phyloP scores from a whole-genome alignment of 2,888 invertebrate genomes.

The Eubasilissa splendida region DNA sequence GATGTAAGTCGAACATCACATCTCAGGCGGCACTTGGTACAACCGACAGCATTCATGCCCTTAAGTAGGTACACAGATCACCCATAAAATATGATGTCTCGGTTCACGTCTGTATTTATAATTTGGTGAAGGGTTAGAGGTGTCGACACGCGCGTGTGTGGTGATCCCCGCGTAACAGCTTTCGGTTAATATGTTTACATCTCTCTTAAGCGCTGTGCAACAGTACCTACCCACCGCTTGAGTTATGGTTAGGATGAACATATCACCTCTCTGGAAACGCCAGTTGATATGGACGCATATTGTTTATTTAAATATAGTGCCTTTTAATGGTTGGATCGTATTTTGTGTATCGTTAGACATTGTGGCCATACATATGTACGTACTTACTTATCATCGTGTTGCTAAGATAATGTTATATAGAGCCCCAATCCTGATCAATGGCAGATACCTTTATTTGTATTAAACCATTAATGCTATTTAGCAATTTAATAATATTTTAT shows the following conservation, averaged over 20 bases:
- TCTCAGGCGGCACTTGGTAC: neutral
- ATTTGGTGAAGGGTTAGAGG: constrained; percentile 54
- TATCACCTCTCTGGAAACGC: constrained; percentile 17
- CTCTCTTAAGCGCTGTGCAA: neutral
- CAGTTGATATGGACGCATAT: constrained; percentile 13
- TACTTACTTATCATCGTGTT: too few relatives aligned
- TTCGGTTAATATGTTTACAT: constrained; percentile 39
- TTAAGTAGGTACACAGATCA: constrained; percentile 1
- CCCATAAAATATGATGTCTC: constrained; percentile 52
- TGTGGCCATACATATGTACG: too few relatives aligned
- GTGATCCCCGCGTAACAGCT: constrained; percentile 32
- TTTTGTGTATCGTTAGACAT: neutral
- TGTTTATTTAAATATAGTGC: constrained; percentile 27
- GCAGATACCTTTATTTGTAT: too few relatives aligned
- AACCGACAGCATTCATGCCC: constrained; percentile 1
- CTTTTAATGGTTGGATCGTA: constrained; percentile 17
- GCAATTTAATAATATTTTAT: too few relatives aligned
- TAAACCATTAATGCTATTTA: too few relatives aligned
- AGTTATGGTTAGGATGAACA: constrained; percentile 31
- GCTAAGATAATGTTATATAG: too few relatives aligned
- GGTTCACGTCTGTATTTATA: constrained; percentile 52
- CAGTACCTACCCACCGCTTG: neutral
- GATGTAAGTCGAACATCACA: too few relatives aligned
- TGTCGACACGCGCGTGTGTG: constrained; percentile 52
- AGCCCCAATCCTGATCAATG: too few relatives aligned